These are phyloP conservation scores for Cactoblastis cactorum DNA, from an alignment of 2,888 invertebrate species.

Conservation along the genomic window DNA sequence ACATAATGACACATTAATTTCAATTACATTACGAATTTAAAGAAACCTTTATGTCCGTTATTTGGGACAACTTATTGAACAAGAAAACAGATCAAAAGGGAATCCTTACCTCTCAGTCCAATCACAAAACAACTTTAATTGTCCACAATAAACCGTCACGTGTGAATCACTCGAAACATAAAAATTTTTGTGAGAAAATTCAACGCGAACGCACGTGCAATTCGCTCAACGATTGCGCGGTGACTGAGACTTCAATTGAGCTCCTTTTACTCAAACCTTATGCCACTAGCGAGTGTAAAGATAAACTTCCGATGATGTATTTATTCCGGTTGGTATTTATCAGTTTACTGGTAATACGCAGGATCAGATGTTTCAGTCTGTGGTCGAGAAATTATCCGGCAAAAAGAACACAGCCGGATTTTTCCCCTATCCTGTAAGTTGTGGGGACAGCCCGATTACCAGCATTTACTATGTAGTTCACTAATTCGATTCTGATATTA, in stretches of 20 bases:
- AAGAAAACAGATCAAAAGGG: too few relatives aligned
- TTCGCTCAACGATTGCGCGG: constrained; percentile 54
- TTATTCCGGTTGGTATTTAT: constrained; percentile 56
- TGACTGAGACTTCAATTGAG: constrained; percentile 51
- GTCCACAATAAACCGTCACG: constrained; percentile 49
- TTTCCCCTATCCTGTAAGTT: constrained; percentile 3
- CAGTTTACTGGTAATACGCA: constrained; percentile 27
- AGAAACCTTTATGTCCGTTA: too few relatives aligned
- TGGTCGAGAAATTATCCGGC: neutral
- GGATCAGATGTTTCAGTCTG: constrained; percentile 21
- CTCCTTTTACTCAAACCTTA: constrained; percentile 61
- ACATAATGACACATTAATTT: too few relatives aligned
- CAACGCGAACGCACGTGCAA: constrained; percentile 42
- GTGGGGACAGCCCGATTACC: too few relatives aligned
- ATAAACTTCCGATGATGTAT: constrained; percentile 65
- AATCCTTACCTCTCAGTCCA: constrained; percentile 47
- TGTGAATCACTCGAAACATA: constrained; percentile 34
- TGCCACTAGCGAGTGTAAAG: constrained; percentile 47
- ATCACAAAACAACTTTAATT: constrained; percentile 31
- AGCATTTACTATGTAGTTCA: too few relatives aligned
- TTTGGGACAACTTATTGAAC: too few relatives aligned
- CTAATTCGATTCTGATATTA: too few relatives aligned
- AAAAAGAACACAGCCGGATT: neutral
- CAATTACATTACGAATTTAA: too few relatives aligned
- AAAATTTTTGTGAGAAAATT: constrained; percentile 36